Evolutionary conservation across 2,888 invertebrate genomes (phyloP), one percentile per base, ranked within the genome.

Genomic region (Leuctra nigra): DNA sequence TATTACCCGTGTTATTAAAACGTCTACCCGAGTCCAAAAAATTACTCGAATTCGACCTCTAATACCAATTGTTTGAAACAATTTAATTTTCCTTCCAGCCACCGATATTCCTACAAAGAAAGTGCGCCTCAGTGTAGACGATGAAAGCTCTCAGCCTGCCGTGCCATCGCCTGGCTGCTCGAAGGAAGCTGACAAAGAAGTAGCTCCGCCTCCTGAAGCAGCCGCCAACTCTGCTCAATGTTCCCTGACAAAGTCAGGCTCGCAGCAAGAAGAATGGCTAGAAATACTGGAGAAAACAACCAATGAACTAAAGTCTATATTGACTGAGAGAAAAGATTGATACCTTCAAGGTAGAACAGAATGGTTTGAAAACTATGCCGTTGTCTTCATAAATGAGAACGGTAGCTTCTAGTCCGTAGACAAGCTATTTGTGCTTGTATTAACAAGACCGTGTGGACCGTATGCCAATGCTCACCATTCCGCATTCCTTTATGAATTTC

Each of bases 211-310:
- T 13, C 13, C 20, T 22, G 46, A 38, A 50, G 13, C 35, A 25
- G 14, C 24, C 33, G 44, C 14, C 22, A 13, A 14, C 20, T 20
- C 25, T 11, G 14, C 44, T 47, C 18, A 9, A 18, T n/a, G 16
- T 14, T n/a, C 39, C 62, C 41, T 62, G 61, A 50, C 60, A 59
- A 13, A 16, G n/a, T n/a, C n/a, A n/a, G n/a, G n/a, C n/a, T 56
- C 18, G 55, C 55, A 68, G 6, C 69, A 66, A 48, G 65, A 69
- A 18, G 70, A 71, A 39, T 72, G 72, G 72, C 66, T 72, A 22
- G 71, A 72, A 55, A 70, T 70, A 67, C 66, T 73, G 55, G 72
- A 72, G 60, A 72, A 71, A 61, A 72, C 72, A 53, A 70, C 72
- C 57, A 62, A 65, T 35, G 72, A 70, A 64, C 64, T 73, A 11